Evolutionary conservation across 2,113 vertebrate genomes (phyloP).

Genomic region (Bos javanicus): DNA sequence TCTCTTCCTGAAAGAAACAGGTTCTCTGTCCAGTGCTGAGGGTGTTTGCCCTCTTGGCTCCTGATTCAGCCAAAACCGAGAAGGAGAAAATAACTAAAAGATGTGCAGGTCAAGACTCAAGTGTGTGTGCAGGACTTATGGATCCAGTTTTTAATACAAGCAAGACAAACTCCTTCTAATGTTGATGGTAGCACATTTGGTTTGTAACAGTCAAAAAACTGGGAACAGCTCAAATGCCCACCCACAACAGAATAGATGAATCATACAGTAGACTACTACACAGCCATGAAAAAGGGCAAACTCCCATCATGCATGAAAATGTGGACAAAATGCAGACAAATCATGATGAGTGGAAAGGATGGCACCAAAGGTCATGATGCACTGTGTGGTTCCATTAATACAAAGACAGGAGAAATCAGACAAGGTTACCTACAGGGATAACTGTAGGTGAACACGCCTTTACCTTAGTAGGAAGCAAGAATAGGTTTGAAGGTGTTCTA

Average conservation of each 20-base stretch:
- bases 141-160: background rate
- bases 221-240: background rate
- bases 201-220: accelerated
- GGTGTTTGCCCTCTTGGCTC: conserved; percentile 48
- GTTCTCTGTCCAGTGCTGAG: conserved; percentile 48
- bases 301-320: accelerated
- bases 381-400: accelerated
- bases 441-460: background rate
- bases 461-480: accelerated
- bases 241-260: accelerated
- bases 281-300: background rate
- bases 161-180: background rate
- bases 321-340: accelerated
- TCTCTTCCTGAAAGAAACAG: conserved; percentile 58
- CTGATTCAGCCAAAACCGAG: conserved; percentile 55
- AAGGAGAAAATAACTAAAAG: conserved; percentile 9
- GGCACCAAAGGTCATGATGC: accelerated
- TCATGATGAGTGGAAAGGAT: accelerated
- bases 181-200: accelerated
- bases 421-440: accelerated
- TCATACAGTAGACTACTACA: accelerated
- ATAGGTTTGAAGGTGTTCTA: accelerated
- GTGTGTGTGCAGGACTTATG: accelerated
- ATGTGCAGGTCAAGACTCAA: background rate
- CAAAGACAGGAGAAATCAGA: background rate